These are phyloP conservation scores for Furcifer pardalis DNA, from an alignment of 2,797 vertebrate genomes.

Conservation along the genomic window DNA sequence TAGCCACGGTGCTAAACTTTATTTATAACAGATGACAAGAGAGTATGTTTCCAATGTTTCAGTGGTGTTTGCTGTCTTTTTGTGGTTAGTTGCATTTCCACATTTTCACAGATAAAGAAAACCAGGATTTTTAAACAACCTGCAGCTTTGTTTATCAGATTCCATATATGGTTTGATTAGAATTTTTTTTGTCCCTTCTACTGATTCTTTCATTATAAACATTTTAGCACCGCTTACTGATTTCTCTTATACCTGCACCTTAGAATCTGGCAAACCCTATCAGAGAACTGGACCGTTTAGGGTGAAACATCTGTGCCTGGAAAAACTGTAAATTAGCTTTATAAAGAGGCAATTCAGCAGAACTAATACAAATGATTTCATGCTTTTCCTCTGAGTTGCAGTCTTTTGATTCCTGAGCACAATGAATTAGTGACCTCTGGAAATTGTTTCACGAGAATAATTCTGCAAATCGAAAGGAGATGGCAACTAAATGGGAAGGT, in stretches of 20 bases:
- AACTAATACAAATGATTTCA: constrained; percentile 62
- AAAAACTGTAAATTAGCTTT: constrained; percentile 65
- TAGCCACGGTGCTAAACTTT: not conserved
- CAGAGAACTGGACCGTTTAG: constrained; percentile 47
- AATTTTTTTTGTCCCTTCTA: not conserved
- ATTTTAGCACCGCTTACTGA: constrained; percentile 51
- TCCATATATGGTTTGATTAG: constrained; percentile 2
- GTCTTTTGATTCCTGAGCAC: constrained; percentile 52
- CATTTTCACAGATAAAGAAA: constrained; percentile 34
- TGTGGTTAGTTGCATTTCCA: constrained; percentile 15
- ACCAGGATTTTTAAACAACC: not conserved
- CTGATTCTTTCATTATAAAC: constrained; percentile 40
- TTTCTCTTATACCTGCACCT: constrained; percentile 56
- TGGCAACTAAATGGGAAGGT: constrained; percentile 30
- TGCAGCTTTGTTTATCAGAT: constrained; percentile 19
- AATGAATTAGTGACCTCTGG: constrained; percentile 51
- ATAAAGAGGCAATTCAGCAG: constrained; percentile 54
- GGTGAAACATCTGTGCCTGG: constrained; percentile 60
- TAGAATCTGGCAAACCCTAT: constrained; percentile 58
- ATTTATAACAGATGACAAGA: constrained; percentile 22
- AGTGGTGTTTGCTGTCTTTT: constrained; percentile 29
- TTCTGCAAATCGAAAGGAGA: constrained; percentile 44
- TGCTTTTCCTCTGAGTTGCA: constrained; percentile 52
- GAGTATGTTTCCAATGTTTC: constrained; percentile 30
- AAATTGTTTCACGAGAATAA: constrained; percentile 46